These are phyloP conservation scores for Hydrochoerus hydrochaeris DNA, from an alignment of 2,113 vertebrate species.

Conservation along the genomic window DNA sequence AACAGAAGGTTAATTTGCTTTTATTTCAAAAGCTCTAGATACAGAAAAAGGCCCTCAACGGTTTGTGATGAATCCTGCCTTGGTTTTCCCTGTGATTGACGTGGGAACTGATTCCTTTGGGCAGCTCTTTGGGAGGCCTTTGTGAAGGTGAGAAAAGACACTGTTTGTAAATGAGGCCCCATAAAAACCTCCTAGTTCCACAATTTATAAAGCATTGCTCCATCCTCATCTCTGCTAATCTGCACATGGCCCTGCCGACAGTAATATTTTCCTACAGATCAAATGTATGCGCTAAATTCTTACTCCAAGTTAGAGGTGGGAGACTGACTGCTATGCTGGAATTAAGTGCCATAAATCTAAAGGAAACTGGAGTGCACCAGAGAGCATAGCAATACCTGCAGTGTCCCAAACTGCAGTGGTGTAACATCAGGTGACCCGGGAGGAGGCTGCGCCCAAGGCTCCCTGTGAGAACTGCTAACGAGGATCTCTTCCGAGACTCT, in stretches of 20 bases:
- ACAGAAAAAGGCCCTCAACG: neutral
- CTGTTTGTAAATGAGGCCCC: neutral
- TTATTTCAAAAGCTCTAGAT: neutral
- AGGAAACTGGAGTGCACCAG: neutral
- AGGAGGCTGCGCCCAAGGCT: neutral
- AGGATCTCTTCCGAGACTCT: neutral
- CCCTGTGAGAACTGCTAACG: neutral
- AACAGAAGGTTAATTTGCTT: neutral
- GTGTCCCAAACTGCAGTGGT: neutral
- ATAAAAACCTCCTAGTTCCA: neutral
- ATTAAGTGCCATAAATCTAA: neutral
- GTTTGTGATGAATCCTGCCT: neutral
- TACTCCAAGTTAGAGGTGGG: neutral
- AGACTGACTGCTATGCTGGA: neutral
- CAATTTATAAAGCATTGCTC: neutral
- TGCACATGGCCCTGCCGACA: neutral
- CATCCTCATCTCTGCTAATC: neutral
- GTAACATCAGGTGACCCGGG: neutral
- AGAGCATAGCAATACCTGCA: fast-evolving
- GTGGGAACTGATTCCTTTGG: neutral
- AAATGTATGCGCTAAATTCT: neutral
- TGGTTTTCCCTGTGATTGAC: neutral
- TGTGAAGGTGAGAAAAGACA: neutral
- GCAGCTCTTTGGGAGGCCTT: neutral
- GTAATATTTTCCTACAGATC: neutral